Base-by-base conservation (phyloP, 2,113 vertebrate genomes). In the Lathamus discolor region DNA sequence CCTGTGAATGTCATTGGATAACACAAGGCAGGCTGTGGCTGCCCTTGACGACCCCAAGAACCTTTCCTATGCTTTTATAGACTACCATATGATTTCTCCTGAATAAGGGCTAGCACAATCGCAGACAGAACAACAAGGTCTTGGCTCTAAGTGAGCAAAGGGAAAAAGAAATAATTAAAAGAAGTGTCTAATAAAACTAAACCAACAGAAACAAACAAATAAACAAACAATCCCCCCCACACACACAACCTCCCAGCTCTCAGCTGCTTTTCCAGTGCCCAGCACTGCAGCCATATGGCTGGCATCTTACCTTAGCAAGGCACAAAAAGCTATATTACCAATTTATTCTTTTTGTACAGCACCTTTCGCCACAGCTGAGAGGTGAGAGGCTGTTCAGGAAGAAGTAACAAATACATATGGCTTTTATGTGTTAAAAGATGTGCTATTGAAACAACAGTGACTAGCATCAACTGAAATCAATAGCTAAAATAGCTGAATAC, bases 351-450 rank as follows among this genome's bases (percentile, higher is more conserved):
- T 81, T 69, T 48, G 6, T n/a, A 9, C 11, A 80, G 23, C 61
- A 86, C 31, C 75, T 95, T 76, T 90, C 19, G 17, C 55, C 68
- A 83, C 79, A 83, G 74, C 17, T 33, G 63, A 91, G 78, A 90
- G 49, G 43, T 83, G 88, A 94, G 77, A 75, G 48, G 85, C 37
- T 93, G 70, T 79, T 79, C 81, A 73, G n/a, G 17, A 39, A 87
- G 70, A 87, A 77, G 20, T 64, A 91, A 75, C 73, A 90, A 88
- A 78, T 68, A 57, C 27, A 18, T 62, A 33, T 17, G 46, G 68
- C 48, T 86, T 93, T 90, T 75, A n/a, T 52, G 75, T 82, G 46
- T 92, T 84, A 84, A 92, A 85, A 75, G 51, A 92, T 61, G 25
- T 75, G 54, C 70, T 59, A 54, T 0, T 3, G 63, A 77, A 94